phyloP scores from a whole-genome alignment of 2,797 vertebrate species.

The Galagoides demidoff region DNA sequence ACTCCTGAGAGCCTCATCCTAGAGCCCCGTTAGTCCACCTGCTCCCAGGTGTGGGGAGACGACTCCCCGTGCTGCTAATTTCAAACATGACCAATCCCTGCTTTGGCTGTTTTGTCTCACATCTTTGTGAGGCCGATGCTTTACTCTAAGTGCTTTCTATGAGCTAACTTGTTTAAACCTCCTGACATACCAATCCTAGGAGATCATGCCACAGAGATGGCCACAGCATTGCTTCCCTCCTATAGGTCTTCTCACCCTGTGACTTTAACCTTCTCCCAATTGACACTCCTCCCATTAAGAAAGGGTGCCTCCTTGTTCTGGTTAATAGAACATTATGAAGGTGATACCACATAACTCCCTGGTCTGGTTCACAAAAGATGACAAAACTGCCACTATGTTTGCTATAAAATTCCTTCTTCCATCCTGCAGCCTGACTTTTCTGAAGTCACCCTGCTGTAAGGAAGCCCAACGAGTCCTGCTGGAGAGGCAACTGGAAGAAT shows the following conservation, averaged over 20 bases:
- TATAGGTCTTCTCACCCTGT: neutral
- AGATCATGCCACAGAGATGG: neutral
- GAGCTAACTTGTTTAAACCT: neutral
- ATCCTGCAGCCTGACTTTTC: neutral
- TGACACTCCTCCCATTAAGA: fast-evolving
- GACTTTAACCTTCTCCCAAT: neutral
- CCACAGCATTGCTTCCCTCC: neutral
- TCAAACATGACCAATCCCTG: neutral
- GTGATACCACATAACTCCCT: neutral
- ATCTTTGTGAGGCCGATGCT: too few relatives aligned
- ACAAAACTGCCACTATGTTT: too few relatives aligned
- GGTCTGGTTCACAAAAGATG: neutral
- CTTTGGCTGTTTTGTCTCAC: neutral
- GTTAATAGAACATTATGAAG: neutral
- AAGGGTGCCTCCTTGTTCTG: neutral
- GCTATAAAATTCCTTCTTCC: neutral
- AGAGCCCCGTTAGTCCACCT: fast-evolving
- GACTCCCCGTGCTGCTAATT: neutral
- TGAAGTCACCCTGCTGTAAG: neutral
- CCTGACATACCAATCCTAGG: too few relatives aligned
- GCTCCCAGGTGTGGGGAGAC: neutral
- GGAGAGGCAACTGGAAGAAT: neutral
- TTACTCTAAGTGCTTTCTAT: neutral
- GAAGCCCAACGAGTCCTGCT: neutral
- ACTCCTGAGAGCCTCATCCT: neutral